phyloP scores from a whole-genome alignment of 2,888 invertebrate genomes.

The Masnerella sp. region DNA sequence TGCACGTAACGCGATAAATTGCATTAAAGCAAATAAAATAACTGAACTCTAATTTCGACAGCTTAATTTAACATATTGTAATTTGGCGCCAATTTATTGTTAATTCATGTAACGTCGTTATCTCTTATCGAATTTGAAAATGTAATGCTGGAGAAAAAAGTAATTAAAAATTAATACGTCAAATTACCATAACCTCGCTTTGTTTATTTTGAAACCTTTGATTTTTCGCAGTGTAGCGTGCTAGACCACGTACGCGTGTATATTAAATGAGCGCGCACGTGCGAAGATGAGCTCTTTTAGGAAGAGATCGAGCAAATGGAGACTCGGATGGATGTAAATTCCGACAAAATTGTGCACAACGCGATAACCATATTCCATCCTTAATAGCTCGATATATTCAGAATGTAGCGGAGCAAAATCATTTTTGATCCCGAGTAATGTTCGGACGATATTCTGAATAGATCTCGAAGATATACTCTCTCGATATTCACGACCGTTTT shows the following conservation, averaged over 20 bases:
- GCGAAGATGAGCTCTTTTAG: conserved; percentile 28
- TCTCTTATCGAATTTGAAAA: no score
- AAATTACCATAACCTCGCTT: no score
- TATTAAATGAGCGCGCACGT: conserved; percentile 29
- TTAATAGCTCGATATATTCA: conserved; percentile 44
- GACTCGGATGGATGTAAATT: conserved; percentile 37
- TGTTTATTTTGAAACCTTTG: no score
- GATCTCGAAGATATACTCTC: conserved; percentile 11
- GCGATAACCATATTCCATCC: conserved; percentile 39
- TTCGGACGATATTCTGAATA: conserved; percentile 27
- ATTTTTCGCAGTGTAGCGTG: no score
- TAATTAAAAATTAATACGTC: no score
- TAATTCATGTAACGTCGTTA: no score
- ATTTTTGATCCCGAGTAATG: conserved; percentile 37
- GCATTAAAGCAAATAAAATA: no score
- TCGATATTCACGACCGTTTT: conserved; percentile 15
- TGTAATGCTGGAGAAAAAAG: no score
- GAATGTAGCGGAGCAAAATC: conserved; percentile 27
- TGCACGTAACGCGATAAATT: no score
- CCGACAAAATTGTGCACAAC: conserved; percentile 36
- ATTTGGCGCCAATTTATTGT: no score
- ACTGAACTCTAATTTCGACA: no score
- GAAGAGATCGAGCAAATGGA: conserved; percentile 30
- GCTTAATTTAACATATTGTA: no score
- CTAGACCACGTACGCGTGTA: conserved; percentile 23